phyloP scores from a whole-genome alignment of 2,888 invertebrate species.

The Andrena camellia region DNA sequence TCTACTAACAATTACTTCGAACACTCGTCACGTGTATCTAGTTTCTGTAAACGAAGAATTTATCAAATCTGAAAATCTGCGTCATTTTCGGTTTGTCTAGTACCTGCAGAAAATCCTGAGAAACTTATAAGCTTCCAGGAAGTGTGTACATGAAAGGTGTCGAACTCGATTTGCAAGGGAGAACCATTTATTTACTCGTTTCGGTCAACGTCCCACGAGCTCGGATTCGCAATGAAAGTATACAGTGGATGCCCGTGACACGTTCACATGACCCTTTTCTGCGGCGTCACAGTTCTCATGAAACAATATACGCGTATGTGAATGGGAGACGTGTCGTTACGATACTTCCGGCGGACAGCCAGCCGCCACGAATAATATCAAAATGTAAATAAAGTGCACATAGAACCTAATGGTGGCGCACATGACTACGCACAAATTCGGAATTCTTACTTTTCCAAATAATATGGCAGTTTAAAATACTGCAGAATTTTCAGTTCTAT shows the following conservation, averaged over 20 bases:
- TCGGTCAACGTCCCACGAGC: conserved; percentile 82
- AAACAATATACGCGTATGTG: conserved; percentile 81
- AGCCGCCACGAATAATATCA: conserved; percentile 61
- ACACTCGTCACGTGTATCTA: background rate
- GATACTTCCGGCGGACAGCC: conserved; percentile 83
- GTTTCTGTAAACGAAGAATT: background rate
- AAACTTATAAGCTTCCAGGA: background rate
- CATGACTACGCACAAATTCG: background rate
- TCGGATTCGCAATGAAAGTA: conserved; percentile 79
- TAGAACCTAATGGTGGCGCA: conserved; percentile 2
- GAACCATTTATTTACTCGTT: conserved; percentile 43
- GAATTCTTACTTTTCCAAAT: background rate
- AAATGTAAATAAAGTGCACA: conserved; percentile 63
- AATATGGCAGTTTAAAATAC: too few species aligned
- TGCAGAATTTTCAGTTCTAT: too few species aligned
- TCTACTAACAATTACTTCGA: background rate
- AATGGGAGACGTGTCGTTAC: conserved; percentile 82
- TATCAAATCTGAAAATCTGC: background rate
- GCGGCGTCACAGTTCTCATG: conserved; percentile 84
- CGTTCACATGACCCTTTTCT: conserved; percentile 84
- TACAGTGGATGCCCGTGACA: conserved; percentile 82
- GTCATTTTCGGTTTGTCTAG: background rate
- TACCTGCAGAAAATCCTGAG: background rate
- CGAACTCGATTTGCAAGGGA: conserved; percentile 42
- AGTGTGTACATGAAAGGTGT: conserved; percentile 7